Base-by-base conservation (phyloP, 2,888 invertebrate species). In the Cyclophora punctaria region DNA sequence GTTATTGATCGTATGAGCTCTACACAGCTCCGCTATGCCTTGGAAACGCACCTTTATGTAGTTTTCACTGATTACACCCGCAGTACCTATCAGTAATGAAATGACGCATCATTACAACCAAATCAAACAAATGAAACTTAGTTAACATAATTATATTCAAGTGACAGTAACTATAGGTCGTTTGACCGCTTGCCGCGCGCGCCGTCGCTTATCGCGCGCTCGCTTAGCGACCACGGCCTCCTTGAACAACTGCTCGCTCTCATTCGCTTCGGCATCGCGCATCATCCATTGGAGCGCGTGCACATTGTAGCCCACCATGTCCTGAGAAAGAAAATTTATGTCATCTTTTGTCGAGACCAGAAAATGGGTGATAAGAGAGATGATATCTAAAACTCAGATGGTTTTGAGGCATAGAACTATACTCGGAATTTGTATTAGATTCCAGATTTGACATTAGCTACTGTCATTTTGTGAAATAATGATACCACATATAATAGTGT, bases 241-340 rank as follows among this genome's bases (percentile, higher is more conserved):
- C 52, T 89, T 89, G 83, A 97, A 97, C 59, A 96, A 82, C 64
- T 92, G 92, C 34, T 96, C 91, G 48, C 93, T 92, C 61, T 94
- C 93, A 2, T 90, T 89, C 58, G 93, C 92, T 78, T 96, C 96
- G 6, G 95, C 89, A 57, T 93, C 92, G 49, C 92, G 90, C 67
- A 94, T 94, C 48, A 96, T 71, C 79, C 94, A 93, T 53, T 92
- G 90, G 68, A 98, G 86, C 0, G 94, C 96, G 73, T 96, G 94
- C 57, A 94, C 81, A 83, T 98, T 98, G 75, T 92, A 94, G 3
- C 97, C 98, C 46, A 96, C 91, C 67, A 92, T 90, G 75, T 97
- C 95, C 92, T 97, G 83, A 46, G 52, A 41, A 34, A 41, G 42
- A 37, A 37, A 5, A 37, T 37, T 37, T 37, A 1, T 5, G 37